A percentile compares a stretch with the other conserved stretches of the same genome.
Conservation (phyloP, 1,140 invertebrate genomes). For the Zaprionus ghesquierei region DNA sequence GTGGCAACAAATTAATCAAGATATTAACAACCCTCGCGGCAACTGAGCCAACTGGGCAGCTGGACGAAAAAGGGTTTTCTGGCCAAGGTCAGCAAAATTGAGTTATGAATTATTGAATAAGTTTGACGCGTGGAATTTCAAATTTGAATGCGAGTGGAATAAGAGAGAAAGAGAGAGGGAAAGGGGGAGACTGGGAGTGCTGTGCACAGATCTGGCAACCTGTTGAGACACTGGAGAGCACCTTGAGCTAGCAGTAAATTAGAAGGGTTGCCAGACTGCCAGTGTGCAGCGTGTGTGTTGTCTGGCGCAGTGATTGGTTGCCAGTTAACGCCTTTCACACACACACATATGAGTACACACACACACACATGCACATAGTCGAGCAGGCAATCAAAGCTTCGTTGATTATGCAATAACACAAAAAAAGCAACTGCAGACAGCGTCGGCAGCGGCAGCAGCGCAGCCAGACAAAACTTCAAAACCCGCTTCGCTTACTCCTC, state of each 20-base stretch:
- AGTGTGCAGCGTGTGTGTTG: too few species aligned
- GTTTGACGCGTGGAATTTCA: constrained; percentile 63
- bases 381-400: constrained; percentile 52
- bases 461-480: constrained; percentile 42
- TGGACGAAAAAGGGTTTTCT: constrained; percentile 31
- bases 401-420: constrained; percentile 56
- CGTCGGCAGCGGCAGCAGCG: constrained; percentile 16
- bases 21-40: constrained; percentile 68
- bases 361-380: constrained; percentile 9
- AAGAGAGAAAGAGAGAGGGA: background rate
- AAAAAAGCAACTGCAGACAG: constrained; percentile 42
- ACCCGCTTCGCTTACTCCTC: background rate
- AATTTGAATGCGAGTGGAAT: constrained; percentile 41
- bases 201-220: constrained; percentile 22
- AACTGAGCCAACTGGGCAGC: background rate
- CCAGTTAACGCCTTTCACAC: constrained; percentile 25
- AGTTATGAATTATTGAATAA: constrained; percentile 70
- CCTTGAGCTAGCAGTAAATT: background rate
- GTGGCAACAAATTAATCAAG: constrained; percentile 68
- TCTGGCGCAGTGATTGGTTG: too few species aligned
- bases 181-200: background rate
- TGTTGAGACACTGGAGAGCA: constrained; percentile 37
- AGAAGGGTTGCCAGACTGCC: background rate
- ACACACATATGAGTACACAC: background rate
- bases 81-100: constrained; percentile 46